Conservation (phyloP, 2,113 vertebrate genomes). For the Chloropsis cyanopogon region DNA sequence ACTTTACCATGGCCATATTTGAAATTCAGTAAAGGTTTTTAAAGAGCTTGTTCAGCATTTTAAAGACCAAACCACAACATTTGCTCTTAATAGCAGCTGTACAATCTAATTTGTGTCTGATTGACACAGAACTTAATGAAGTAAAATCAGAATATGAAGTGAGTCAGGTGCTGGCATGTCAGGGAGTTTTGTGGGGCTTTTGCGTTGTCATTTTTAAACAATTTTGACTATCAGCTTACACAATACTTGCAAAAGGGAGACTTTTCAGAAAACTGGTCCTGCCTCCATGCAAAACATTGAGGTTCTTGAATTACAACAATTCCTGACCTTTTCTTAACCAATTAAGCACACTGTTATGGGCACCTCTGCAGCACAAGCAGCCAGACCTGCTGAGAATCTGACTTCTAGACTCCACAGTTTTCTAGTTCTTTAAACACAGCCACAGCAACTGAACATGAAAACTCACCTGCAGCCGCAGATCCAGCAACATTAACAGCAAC, state of each 20-base stretch:
- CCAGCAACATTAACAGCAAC: background rate
- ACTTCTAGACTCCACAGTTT: fast-evolving
- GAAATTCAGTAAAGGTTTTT: background rate
- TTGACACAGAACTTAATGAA: background rate
- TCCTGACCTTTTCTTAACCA: background rate
- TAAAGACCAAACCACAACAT: background rate
- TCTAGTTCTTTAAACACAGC: background rate
- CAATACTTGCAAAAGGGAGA: background rate
- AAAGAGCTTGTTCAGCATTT: background rate
- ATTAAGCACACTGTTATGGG: background rate
- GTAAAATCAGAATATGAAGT: background rate
- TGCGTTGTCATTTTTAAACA: background rate
- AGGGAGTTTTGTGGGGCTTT: background rate
- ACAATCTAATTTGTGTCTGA: background rate
- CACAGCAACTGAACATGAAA: background rate
- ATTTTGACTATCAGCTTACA: background rate
- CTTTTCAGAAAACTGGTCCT: background rate
- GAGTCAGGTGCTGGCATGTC: background rate
- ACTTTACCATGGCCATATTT: background rate
- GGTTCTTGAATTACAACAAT: background rate
- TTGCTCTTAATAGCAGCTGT: background rate
- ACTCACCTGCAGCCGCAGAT: background rate
- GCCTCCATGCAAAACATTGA: background rate
- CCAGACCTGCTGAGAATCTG: background rate
- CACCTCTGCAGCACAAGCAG: background rate